Evolutionary conservation across 2,113 vertebrate species (phyloP).

Genomic region (Sciurus niger): DNA sequence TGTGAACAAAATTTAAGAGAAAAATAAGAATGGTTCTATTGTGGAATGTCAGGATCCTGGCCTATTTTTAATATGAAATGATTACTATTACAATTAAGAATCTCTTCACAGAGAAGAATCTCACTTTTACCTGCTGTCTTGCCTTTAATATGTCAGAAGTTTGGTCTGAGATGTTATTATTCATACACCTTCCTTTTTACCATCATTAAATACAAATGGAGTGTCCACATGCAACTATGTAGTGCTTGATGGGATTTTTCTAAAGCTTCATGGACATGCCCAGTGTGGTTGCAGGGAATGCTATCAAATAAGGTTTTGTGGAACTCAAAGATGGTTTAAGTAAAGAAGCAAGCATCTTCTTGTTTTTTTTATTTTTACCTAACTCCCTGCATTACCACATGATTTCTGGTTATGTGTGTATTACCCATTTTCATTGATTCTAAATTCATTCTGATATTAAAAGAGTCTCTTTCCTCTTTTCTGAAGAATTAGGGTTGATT

Average conservation of each 20-base stretch:
- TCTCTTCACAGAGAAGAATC: background rate
- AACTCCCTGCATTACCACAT: background rate
- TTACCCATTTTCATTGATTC: slow-evolving; percentile 50
- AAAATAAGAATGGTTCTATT: background rate
- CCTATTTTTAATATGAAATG: background rate
- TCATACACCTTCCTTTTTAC: background rate
- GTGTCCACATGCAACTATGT: background rate
- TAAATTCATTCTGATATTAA: background rate
- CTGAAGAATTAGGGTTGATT: background rate
- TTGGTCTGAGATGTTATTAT: background rate
- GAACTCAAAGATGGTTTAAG: background rate
- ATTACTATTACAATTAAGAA: rapidly evolving
- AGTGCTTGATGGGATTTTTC: background rate
- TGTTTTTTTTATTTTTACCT: background rate
- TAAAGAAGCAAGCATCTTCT: background rate
- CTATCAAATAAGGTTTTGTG: background rate
- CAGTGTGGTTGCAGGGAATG: background rate
- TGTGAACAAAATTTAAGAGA: background rate
- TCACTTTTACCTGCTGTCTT: background rate
- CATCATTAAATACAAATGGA: background rate
- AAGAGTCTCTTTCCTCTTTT: background rate
- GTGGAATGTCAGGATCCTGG: background rate
- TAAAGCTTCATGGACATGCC: background rate
- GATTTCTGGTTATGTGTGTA: slow-evolving; percentile 18
- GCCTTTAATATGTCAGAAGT: background rate